Conservation (phyloP, 2,888 invertebrate genomes). For the Drosophila niveifrons region DNA sequence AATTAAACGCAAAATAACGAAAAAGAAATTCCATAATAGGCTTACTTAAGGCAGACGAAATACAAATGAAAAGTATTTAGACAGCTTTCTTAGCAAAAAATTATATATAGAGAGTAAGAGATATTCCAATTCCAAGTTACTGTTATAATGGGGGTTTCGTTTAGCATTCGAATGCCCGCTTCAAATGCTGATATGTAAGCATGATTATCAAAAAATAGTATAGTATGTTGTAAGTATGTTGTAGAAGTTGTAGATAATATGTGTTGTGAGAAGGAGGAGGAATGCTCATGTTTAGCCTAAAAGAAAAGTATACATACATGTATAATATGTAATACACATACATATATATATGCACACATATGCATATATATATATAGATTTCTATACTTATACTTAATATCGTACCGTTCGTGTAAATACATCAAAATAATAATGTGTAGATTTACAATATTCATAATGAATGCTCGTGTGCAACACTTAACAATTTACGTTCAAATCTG, state of each 20-base stretch:
- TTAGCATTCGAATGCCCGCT: slow-evolving; percentile 69
- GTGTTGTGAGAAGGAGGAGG: slow-evolving; percentile 20
- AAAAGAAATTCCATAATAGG: slow-evolving; percentile 48
- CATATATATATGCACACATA: slow-evolving; percentile 40
- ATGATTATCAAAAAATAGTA: slow-evolving; percentile 76
- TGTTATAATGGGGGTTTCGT: slow-evolving; percentile 32
- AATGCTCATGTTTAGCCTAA: slow-evolving; percentile 47
- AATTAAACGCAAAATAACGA: slow-evolving; percentile 36
- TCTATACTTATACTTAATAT: slow-evolving; percentile 50
- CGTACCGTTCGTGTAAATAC: slow-evolving; percentile 53
- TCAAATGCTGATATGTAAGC: slow-evolving; percentile 79
- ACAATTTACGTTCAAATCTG: slow-evolving; percentile 51
- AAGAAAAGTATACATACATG: slow-evolving; percentile 39
- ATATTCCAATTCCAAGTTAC: slow-evolving; percentile 36
- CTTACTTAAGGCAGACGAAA: slow-evolving; percentile 34
- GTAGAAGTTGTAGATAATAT: slow-evolving; percentile 1
- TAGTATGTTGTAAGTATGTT: slow-evolving; percentile 36
- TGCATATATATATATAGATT: slow-evolving; percentile 39
- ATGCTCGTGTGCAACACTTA: slow-evolving; percentile 45
- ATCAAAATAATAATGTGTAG: slow-evolving; percentile 47
- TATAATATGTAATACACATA: slow-evolving; percentile 42
- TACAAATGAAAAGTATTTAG: slow-evolving; percentile 28
- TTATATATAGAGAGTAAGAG: slow-evolving; percentile 33
- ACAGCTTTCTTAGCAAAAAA: slow-evolving; percentile 58
- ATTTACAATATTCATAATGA: slow-evolving; percentile 50